Evolutionary conservation across 2,888 invertebrate species (phyloP).

Genomic region (Seladonia tumulorum): DNA sequence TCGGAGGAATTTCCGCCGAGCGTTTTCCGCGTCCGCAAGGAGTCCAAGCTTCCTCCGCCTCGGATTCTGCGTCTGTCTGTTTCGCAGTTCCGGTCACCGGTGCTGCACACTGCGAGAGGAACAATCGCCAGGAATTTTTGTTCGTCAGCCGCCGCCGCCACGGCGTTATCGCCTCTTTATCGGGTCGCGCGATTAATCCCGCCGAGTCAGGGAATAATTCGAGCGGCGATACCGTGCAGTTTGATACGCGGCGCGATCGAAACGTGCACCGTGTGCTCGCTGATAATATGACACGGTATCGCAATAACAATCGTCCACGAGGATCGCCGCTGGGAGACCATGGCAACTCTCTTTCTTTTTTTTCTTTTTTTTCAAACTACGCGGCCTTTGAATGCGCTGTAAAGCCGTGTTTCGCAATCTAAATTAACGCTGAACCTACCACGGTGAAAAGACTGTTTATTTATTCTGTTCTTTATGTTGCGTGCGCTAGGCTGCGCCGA

Average conservation of each 20-base stretch:
- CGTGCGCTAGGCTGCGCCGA: too few relatives aligned
- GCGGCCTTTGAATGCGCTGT: neutral
- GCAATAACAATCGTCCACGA: slow-evolving; percentile 22
- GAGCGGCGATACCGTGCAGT: slow-evolving; percentile 37
- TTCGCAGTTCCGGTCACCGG: neutral
- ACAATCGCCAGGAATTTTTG: slow-evolving; percentile 25
- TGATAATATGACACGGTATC: slow-evolving; percentile 34
- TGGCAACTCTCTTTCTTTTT: neutral
- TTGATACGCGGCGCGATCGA: slow-evolving; percentile 50
- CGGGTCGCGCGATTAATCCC: slow-evolving; percentile 42
- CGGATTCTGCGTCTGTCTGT: neutral
- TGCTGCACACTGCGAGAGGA: neutral
- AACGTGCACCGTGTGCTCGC: slow-evolving; percentile 26
- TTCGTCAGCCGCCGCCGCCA: neutral
- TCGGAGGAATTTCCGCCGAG: neutral
- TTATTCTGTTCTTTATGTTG: neutral
- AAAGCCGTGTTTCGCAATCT: neutral
- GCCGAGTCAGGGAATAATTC: slow-evolving; percentile 50
- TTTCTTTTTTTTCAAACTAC: neutral
- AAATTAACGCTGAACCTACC: neutral
- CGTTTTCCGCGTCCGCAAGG: neutral
- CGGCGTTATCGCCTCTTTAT: slow-evolving; percentile 49
- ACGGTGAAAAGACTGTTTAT: neutral
- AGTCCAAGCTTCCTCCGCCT: neutral
- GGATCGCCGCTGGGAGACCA: neutral